Percentiles rank a stretch among this genome's conserved stretches.
These are phyloP conservation scores for Bovichtus variegatus DNA, from an alignment of 2,797 vertebrate species.

Conservation along the genomic window DNA sequence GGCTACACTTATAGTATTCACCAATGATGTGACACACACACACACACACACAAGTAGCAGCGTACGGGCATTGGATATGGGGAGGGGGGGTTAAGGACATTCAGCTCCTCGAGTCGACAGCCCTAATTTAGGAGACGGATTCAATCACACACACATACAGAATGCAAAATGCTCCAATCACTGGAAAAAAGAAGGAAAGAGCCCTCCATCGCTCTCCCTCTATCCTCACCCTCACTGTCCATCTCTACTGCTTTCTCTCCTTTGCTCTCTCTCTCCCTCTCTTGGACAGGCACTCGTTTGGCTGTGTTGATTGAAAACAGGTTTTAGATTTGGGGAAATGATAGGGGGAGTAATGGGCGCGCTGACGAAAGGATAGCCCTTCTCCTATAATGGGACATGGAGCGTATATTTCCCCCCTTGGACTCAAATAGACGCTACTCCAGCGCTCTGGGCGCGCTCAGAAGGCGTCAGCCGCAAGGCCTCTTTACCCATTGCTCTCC, in stretches of 20 bases:
- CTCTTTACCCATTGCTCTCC: constrained; percentile 83
- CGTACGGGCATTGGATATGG: constrained; percentile 70
- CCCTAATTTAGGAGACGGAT: constrained; percentile 99
- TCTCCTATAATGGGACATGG: constrained; percentile 99
- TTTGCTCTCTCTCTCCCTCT: constrained; percentile 86
- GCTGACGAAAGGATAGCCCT: constrained; percentile 98
- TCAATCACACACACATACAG: constrained; percentile 97
- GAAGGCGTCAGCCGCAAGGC: constrained; percentile 78
- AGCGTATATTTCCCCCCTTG: constrained; percentile 95
- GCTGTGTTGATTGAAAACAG: constrained; percentile 99
- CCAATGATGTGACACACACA: constrained; percentile 57
- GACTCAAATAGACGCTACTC: constrained; percentile 85
- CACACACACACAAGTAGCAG: constrained; percentile 33
- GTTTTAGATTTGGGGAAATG: constrained; percentile 99
- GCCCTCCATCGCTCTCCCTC: constrained; percentile 81
- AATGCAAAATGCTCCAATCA: constrained; percentile 99
- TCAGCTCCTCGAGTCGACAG: constrained; percentile 96
- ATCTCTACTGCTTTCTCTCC: constrained; percentile 72
- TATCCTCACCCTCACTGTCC: constrained; percentile 77
- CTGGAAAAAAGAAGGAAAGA: constrained; percentile 86
- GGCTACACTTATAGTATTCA: constrained; percentile 79
- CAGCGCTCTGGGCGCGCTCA: constrained; percentile 74
- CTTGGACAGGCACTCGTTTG: constrained; percentile 92
- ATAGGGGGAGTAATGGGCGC: constrained; percentile 99
- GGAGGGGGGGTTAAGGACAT: constrained; percentile 89